Base-by-base conservation (phyloP, 2,888 invertebrate species). In the Nineta flava region DNA sequence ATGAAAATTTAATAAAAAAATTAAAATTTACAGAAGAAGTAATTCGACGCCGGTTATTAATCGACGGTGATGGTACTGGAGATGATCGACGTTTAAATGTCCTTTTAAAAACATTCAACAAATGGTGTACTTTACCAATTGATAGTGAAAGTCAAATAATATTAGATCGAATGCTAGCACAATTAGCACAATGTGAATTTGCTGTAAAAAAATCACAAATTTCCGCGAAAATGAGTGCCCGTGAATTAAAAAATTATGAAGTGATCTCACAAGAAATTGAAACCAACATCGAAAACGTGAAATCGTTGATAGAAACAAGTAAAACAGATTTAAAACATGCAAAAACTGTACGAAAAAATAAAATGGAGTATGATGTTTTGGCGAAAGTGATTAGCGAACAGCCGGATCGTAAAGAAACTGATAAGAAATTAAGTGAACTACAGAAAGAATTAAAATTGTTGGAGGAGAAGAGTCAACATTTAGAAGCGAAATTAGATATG, bases 11-110 rank as follows among this genome's bases (percentile, higher is more conserved):
- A 26, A 26, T 26, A n/a, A 26, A 12, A n/a, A 38, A 9, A 38
- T 38, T 9, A 38, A n/a, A 53, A 54, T 56, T 70, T 72, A 7
- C 64, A 93, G 97, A 97, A 70, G 96, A 96, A 63, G 87, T 95
- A 41, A 93, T 96, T 53, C 81, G 88, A 57, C 76, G 93, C 56
- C 77, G 94, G 54, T 71, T 97, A 38, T 68, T 96, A 31, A 92
- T 96, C 59, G 97, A 97, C 65, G 97, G 96, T 13, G 96, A 97
- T 72, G 96, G 96, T 7, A 92, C 90, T 9, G 95, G 94, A 16
- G 97, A 97, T 62, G 96, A 97, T 62, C 76, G 94, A 51, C 73
- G 93, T 51, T 73, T 96, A 16, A 91, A 87, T 62, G 81, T 85
- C 50, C 70, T 95, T 15, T 67, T 93, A 9, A 92, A 91, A 69